Conservation (phyloP, 1,140 invertebrate species). For the Tetragonula clypearis region DNA sequence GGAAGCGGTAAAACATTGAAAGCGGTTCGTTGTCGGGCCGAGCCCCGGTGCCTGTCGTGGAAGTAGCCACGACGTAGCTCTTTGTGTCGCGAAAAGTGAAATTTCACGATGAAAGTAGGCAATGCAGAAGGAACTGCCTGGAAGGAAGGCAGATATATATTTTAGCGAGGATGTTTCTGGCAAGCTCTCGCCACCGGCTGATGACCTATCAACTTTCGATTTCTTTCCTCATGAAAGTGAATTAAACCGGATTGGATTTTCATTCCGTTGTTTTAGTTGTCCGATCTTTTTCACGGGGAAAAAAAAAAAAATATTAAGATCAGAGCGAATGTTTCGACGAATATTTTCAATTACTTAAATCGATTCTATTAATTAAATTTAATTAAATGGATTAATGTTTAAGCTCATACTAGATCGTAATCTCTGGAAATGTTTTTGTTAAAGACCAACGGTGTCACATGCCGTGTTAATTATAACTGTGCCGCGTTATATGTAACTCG, state of each 20-base stretch:
- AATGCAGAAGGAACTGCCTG: constrained; percentile 48
- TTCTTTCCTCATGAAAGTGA: constrained; percentile 18
- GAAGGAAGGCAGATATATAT: constrained; percentile 10
- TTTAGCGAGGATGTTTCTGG: constrained; percentile 27
- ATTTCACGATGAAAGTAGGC: constrained; percentile 71
- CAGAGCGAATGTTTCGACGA: too few relatives aligned
- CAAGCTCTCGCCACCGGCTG: not conserved
- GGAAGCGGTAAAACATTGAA: constrained; percentile 61
- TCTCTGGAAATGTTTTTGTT: too few relatives aligned
- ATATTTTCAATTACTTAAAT: not conserved
- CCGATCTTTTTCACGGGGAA: not conserved
- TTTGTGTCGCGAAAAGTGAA: constrained; percentile 74
- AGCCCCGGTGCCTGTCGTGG: not conserved
- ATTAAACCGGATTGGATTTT: not conserved
- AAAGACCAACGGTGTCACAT: not conserved
- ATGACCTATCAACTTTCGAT: constrained; percentile 23
- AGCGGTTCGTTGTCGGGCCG: constrained; percentile 29
- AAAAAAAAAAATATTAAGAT: not conserved
- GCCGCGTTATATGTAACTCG: not conserved
- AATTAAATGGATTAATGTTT: too few relatives aligned
- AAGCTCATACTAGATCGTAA: too few relatives aligned
- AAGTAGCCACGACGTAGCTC: not conserved
- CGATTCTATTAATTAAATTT: not conserved
- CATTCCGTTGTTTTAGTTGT: not conserved
- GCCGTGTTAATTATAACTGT: not conserved